phyloP scores from a whole-genome alignment of 2,797 vertebrate species.

The Botia kubotai region DNA sequence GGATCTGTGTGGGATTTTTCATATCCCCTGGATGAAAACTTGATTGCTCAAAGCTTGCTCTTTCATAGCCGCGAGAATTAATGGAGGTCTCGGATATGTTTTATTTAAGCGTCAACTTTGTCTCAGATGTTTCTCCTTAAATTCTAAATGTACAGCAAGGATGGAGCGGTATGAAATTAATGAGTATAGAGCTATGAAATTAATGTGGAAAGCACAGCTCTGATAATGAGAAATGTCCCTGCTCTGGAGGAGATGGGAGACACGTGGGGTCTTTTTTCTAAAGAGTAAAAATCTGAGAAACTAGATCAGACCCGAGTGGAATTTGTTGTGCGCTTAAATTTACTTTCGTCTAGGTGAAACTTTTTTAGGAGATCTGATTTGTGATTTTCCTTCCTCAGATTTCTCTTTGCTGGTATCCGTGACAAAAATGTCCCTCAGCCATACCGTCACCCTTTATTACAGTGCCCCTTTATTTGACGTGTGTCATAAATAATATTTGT shows the following conservation, averaged over 20 bases:
- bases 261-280: neutral
- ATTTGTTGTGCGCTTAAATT: neutral
- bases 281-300: neutral
- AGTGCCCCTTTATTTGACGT: constrained; percentile 25
- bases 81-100: constrained; percentile 5
- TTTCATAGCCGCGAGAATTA: neutral
- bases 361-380: neutral
- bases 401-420: neutral
- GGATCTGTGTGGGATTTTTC: constrained; percentile 51
- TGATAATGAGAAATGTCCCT: neutral
- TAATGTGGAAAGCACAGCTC: neutral
- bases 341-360: neutral
- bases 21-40: constrained; percentile 24
- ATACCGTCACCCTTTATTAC: constrained; percentile 43
- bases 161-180: neutral
- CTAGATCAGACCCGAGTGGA: neutral
- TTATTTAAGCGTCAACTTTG: neutral
- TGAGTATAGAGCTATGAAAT: neutral
- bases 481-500: constrained; percentile 45
- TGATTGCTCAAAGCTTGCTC: constrained; percentile 9
- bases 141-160: neutral
- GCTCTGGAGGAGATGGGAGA: neutral
- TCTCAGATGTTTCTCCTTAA: constrained; percentile 1
- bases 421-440: neutral
- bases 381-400: neutral